phyloP scores from a whole-genome alignment of 2,797 vertebrate genomes.

The Heteromormyrus szaboi region DNA sequence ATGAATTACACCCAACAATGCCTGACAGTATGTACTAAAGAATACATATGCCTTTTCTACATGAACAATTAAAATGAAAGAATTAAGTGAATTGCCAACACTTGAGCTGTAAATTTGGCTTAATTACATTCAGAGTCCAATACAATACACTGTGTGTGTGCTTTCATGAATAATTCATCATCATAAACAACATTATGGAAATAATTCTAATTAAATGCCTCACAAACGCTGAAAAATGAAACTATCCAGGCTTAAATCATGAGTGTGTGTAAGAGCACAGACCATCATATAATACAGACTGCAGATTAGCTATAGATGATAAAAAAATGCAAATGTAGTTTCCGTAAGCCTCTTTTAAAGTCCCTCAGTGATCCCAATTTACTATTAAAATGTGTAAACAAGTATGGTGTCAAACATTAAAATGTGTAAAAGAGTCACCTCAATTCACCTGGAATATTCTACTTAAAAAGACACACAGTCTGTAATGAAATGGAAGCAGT shows the following conservation, averaged over 20 bases:
- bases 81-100: conserved; percentile 8
- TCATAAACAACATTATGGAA: conserved; percentile 53
- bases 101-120: conserved; percentile 30
- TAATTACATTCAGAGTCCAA: conserved; percentile 45
- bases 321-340: background rate
- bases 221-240: conserved; percentile 33
- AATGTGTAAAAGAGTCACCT: background rate
- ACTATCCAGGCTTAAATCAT: conserved; percentile 20
- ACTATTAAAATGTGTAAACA: background rate
- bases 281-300: background rate
- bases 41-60: background rate
- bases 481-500: background rate
- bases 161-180: conserved; percentile 54
- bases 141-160: conserved; percentile 36
- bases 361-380: background rate
- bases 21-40: background rate
- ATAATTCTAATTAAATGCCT: conserved; percentile 43
- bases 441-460: background rate
- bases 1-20: background rate
- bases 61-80: background rate
- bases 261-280: background rate
- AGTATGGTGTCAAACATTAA: background rate
- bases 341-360: background rate
- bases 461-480: background rate
- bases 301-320: background rate